phyloP scores from a whole-genome alignment of 2,888 invertebrate species.

The Chrysolina americana region DNA sequence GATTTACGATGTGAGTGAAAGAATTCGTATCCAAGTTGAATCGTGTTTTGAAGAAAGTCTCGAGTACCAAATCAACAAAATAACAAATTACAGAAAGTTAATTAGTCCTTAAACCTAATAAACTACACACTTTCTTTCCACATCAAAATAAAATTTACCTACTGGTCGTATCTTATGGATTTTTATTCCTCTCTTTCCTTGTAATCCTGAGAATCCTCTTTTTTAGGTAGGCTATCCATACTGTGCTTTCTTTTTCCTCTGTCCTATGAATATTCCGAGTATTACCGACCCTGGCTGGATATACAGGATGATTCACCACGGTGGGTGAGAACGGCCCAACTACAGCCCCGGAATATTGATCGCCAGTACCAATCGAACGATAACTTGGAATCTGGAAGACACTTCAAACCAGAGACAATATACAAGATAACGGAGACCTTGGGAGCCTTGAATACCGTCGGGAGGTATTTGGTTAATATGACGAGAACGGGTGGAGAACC shows the following conservation, averaged over 20 bases:
- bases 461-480: slow-evolving; percentile 88
- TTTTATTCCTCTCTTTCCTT: not conserved
- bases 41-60: slow-evolving; percentile 24
- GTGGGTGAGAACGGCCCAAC: slow-evolving; percentile 61
- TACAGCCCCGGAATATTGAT: slow-evolving; percentile 41
- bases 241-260: slow-evolving; percentile 55
- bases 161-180: not conserved
- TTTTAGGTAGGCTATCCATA: slow-evolving; percentile 57
- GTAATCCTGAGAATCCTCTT: slow-evolving; percentile 6
- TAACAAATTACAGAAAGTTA: slow-evolving; percentile 17
- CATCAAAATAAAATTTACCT: slow-evolving; percentile 18
- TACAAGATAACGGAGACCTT: slow-evolving; percentile 75
- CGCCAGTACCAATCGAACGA: slow-evolving; percentile 45
- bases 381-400: slow-evolving; percentile 61
- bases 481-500: slow-evolving; percentile 71
- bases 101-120: slow-evolving; percentile 27
- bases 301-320: slow-evolving; percentile 50
- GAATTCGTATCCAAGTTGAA: not conserved
- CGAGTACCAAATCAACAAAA: slow-evolving; percentile 18
- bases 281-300: slow-evolving; percentile 58
- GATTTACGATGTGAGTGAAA: slow-evolving; percentile 12
- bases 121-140: slow-evolving; percentile 30
- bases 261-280: slow-evolving; percentile 53
- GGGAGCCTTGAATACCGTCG: slow-evolving; percentile 89
- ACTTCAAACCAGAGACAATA: slow-evolving; percentile 68